Base-by-base conservation (phyloP, 2,797 vertebrate genomes). In the Enteromius thamalakanensis region DNA sequence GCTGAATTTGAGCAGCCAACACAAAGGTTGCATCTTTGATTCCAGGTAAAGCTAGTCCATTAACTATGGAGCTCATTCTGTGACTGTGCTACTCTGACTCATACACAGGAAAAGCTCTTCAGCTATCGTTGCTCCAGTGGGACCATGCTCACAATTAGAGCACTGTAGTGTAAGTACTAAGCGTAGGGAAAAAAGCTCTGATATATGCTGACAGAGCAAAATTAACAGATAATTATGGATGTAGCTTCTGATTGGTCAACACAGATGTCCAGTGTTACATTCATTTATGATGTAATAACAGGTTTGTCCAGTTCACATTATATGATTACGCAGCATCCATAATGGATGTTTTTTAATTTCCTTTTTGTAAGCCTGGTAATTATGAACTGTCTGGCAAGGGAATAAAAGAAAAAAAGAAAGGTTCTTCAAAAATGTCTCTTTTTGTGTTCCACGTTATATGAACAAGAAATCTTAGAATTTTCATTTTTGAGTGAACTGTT, bases 131-230 rank as follows among this genome's bases (percentile, higher is more conserved):
- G 51, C 82, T 77, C 82, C 82, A 77, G 65, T 71, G 82, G 82
- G 75, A 83, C 40, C 29, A 37, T 47, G 23, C 12, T 76, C 42
- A n/a, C 65, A 83, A 70, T 77, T 78, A 78, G 75, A 83, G 75
- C 67, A 78, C 49, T 71, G 23, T n/a, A 49, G 65, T 60, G 65
- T 70, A 83, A 78, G 82, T 83, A 78, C 65, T 83, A 58, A 78
- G 75, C 10, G 1, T 19, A 6, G 11, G 11, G 19, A 70, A 68
- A 82, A 68, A 70, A 69, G 4, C 45, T 67, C 17, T 37, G 49
- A 42, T 83, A 67, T 65, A 51, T 60, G 65, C 72, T 83, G 81
- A 77, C 62, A 77, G 64, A 37, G 37, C 37, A 69, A 47, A 47
- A 58, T 47, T 0, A 49, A 64, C 55, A 26, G 51, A 34, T 40